Conservation (phyloP, 1,140 invertebrate species). For the Conopomorpha cramerella region DNA sequence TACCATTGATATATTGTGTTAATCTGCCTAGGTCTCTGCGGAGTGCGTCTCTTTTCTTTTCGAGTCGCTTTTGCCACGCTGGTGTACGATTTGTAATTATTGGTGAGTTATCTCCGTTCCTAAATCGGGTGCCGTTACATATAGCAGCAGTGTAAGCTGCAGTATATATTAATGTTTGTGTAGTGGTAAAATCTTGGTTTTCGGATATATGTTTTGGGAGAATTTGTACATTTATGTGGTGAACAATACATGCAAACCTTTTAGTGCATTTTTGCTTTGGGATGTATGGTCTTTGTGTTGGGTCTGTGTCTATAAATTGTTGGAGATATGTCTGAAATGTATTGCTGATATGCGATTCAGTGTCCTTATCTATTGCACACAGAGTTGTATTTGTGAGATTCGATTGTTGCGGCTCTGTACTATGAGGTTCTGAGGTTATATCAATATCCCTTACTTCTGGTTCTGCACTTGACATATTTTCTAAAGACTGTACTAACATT, state of each 20-base stretch:
- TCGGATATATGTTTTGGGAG: constrained; percentile 6
- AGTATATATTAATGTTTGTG: constrained; percentile 8
- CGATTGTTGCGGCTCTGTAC: too few species aligned
- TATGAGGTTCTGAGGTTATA: too few species aligned
- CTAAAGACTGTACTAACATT: neutral
- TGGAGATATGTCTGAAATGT: neutral
- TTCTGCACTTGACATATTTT: too few species aligned
- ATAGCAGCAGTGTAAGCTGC: constrained; percentile 10
- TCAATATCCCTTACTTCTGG: too few species aligned
- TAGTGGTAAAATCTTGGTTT: constrained; percentile 3
- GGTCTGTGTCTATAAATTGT: constrained; percentile 5
- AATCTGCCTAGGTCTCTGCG: constrained; percentile 7
- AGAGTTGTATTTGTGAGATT: too few species aligned
- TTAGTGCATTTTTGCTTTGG: constrained; percentile 12
- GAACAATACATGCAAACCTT: constrained; percentile 6
- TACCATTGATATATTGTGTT: constrained; percentile 8
- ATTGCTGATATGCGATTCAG: neutral
- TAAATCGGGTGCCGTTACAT: constrained; percentile 5
- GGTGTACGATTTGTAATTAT: constrained; percentile 5
- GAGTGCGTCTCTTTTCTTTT: constrained; percentile 4
- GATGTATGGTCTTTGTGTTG: constrained; percentile 8
- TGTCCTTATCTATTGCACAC: too few species aligned
- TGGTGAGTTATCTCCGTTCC: neutral
- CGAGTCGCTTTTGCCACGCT: constrained; percentile 8
- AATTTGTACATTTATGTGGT: constrained; percentile 7